Base-by-base conservation (phyloP, 2,888 invertebrate genomes). In the Frankliniella fusca region DNA sequence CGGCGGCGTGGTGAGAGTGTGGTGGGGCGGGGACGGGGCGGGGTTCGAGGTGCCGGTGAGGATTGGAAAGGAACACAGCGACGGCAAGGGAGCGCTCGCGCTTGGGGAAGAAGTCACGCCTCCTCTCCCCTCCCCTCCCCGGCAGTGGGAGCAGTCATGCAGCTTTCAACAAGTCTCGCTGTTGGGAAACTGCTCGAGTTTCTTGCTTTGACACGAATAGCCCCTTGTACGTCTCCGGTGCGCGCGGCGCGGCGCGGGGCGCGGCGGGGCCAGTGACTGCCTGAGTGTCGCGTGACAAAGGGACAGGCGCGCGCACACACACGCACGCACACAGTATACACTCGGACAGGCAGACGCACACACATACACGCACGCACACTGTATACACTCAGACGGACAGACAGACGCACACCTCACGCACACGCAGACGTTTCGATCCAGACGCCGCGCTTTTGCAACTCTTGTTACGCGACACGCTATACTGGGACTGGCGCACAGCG, bases 141-240 rank as follows among this genome's bases (percentile, higher is more conserved):
- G 38, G 2, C 61, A 18, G 0, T 38, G 70, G 70, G 23, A 70
- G 23, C 11, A 23, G 27, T 27, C 70, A 27, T 76, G 70, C 70
- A 76, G 70, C 70, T 76, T 76, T 76, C 27, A 76, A 76, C 70
- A 76, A 76, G 70, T 76, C 27, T 23, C 70, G 27, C 70, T 12
- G 70, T 23, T 7, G 70, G n/a, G 70, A 23, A 70, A 70, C 70
- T 76, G 23, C 27, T 76, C 70, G 70, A 76, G 70, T 76, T 76
- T 27, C 70, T 23, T 11, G 70, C 70, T 76, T 76, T 76, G 70
- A 27, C 70, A 76, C 70, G 70, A 27, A 23, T 70, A 70, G 70
- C 23, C 70, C 70, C 70, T 76, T 76, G 70, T 27, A 20, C 54
- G 54, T 20, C 54, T 20, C 20, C 10, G 54, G 18, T 15, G 54